Conservation (phyloP, 2,113 vertebrate genomes). For the Neomonachus schauinslandi region DNA sequence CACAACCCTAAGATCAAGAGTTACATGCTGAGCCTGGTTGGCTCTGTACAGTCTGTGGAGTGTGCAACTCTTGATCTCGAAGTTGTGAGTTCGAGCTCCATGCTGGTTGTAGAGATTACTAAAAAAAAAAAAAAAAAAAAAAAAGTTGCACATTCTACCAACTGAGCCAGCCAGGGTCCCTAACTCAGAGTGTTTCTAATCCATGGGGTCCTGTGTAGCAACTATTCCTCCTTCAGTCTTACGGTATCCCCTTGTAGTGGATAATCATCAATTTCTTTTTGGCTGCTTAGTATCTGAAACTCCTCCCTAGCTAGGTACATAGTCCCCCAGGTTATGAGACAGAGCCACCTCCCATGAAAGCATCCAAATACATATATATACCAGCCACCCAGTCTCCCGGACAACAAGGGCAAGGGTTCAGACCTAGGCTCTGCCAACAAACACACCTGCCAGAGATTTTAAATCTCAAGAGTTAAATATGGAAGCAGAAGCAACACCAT, state of each 20-base stretch:
- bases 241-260: not conserved
- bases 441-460: not conserved
- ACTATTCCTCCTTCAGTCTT: not conserved
- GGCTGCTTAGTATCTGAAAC: not conserved
- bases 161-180: not conserved
- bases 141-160: not conserved
- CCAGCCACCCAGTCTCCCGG: not conserved
- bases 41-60: not conserved
- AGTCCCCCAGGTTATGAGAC: not conserved
- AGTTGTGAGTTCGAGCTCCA: not conserved
- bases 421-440: not conserved
- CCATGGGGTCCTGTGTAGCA: not conserved
- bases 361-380: not conserved
- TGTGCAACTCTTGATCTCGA: not conserved
- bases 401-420: not conserved
- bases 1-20: not conserved
- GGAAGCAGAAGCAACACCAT: not conserved
- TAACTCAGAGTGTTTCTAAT: not conserved
- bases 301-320: not conserved
- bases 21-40: not conserved
- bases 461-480: not conserved
- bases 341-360: not conserved
- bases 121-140: not conserved
- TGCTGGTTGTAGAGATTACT: not conserved
- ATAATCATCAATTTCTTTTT: not conserved